A percentile compares a stretch with the other conserved stretches of the same genome.
phyloP scores from a whole-genome alignment of 2,113 vertebrate species.

The Probosciger aterrimus region DNA sequence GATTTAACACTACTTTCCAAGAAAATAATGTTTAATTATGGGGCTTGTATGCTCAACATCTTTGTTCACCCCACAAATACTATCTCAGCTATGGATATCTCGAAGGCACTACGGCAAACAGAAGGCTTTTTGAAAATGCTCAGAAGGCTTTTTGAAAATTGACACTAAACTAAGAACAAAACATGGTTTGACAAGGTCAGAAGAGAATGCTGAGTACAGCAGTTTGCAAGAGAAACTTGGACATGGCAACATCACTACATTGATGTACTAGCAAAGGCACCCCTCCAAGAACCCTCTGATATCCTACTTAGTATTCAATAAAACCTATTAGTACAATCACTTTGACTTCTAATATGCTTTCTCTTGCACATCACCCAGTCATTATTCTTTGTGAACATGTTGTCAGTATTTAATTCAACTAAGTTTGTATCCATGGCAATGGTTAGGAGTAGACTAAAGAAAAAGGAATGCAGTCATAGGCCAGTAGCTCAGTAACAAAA shows the following conservation, averaged over 20 bases:
- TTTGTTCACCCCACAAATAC: background rate
- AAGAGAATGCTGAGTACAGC: background rate
- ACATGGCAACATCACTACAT: background rate
- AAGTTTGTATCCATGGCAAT: conserved; percentile 54
- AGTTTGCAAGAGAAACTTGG: background rate
- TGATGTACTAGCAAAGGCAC: background rate
- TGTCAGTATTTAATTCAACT: conserved; percentile 51
- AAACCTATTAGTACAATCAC: conserved; percentile 19
- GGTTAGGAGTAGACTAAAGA: background rate
- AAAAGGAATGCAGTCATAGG: background rate
- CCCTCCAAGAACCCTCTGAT: background rate
- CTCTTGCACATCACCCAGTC: background rate
- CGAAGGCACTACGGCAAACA: background rate
- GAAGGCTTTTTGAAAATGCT: background rate
- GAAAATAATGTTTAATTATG: background rate
- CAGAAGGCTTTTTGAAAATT: background rate
- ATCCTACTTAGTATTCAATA: background rate
- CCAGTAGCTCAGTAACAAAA: conserved; percentile 4
- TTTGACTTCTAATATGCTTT: conserved; percentile 47
- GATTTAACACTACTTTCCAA: background rate
- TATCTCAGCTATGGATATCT: background rate
- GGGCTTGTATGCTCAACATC: background rate
- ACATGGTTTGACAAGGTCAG: background rate
- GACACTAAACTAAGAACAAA: background rate
- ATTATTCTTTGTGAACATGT: conserved; percentile 48